These are phyloP conservation scores for Heliconius nattereri DNA, from an alignment of 1,140 invertebrate genomes.

Conservation along the genomic window DNA sequence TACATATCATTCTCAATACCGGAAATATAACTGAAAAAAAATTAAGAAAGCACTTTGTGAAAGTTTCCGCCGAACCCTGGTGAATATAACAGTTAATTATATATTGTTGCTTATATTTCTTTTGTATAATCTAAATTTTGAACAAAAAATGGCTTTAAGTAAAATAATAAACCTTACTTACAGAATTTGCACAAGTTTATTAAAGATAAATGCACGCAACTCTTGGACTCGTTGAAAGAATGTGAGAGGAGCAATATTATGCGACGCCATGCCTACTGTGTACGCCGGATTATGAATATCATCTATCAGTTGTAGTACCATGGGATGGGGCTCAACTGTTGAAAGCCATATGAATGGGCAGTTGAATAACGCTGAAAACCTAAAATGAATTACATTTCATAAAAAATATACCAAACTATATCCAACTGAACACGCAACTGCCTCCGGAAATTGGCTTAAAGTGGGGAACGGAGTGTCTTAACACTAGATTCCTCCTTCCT, in stretches of 20 bases:
- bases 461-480: too few species aligned
- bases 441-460: too few species aligned
- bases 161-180: conserved; percentile 19
- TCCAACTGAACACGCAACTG: too few species aligned
- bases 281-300: conserved; percentile 39
- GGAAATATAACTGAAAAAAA: conserved; percentile 19
- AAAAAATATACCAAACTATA: too few species aligned
- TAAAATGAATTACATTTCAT: neutral
- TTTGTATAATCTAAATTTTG: too few species aligned
- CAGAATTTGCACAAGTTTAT: conserved; percentile 21
- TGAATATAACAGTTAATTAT: too few species aligned
- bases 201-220: conserved; percentile 16
- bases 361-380: conserved; percentile 36
- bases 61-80: too few species aligned
- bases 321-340: conserved; percentile 41
- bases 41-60: too few species aligned
- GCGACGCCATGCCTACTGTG: conserved; percentile 16
- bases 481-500: too few species aligned
- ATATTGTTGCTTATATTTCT: too few species aligned
- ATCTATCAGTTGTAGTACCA: conserved; percentile 40
- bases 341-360: conserved; percentile 48
- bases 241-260: conserved; percentile 26
- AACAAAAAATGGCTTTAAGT: too few species aligned
- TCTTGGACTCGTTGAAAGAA: conserved; percentile 28
- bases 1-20: conserved; percentile 31